Conservation (phyloP, 2,888 invertebrate genomes). For the Cheilosia variabilis region DNA sequence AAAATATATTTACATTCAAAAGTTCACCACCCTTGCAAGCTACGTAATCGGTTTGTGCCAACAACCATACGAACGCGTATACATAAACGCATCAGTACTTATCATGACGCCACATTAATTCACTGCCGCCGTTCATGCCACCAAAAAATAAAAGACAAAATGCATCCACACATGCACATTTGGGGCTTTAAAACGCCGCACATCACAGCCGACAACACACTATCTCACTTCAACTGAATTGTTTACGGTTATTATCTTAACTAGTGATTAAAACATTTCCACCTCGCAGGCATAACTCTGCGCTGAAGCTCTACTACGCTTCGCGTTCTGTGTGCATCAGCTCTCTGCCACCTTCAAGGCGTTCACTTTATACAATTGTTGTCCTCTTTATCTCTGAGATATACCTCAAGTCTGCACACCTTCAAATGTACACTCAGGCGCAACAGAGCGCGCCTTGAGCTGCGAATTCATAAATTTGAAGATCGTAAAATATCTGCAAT, state of each 20-base stretch:
- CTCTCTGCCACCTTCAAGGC: conserved; percentile 44
- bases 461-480: conserved; percentile 64
- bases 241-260: conserved; percentile 67
- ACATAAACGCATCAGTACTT: conserved; percentile 17
- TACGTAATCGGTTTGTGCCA: not conserved
- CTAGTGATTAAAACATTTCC: conserved; percentile 67
- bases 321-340: conserved; percentile 4
- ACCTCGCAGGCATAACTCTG: conserved; percentile 52
- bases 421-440: not conserved
- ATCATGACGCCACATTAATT: conserved; percentile 36
- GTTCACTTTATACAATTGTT: conserved; percentile 52
- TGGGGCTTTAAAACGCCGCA: not conserved
- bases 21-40: not conserved
- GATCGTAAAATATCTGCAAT: conserved; percentile 73
- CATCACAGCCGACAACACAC: conserved; percentile 21
- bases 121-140: conserved; percentile 5
- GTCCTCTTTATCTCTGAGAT: conserved; percentile 60
- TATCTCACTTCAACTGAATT: conserved; percentile 57
- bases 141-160: conserved; percentile 38
- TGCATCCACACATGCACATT: conserved; percentile 42
- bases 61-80: not conserved
- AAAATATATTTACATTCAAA: not conserved
- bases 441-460: conserved; percentile 1
- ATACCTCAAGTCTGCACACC: conserved; percentile 31
- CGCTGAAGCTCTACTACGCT: conserved; percentile 11